Evolutionary conservation across 2,113 vertebrate species (phyloP), one percentile per base, ranked within the genome.

Genomic region (Takifugu bimaculatus): DNA sequence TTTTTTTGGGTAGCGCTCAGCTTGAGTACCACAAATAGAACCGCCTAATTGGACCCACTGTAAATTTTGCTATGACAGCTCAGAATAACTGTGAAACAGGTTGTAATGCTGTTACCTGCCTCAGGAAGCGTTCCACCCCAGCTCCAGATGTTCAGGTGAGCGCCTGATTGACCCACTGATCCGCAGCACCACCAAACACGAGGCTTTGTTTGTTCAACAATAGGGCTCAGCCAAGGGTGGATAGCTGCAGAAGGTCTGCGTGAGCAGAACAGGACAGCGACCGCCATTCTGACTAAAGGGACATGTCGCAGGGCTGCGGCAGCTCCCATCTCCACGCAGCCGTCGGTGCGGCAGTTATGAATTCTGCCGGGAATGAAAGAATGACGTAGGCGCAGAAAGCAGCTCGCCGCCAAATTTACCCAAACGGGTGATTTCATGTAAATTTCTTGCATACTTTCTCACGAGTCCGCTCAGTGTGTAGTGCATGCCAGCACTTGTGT

Each of bases 161-260:
- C 14, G 65, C 57, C 52, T n/a, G 51, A 76, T 72, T 50, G n/a
- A 60, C 54, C 63, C 68, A n/a, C 63, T 71, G 74, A 79, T 74
- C 75, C 13, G 1, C 69, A 71, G 57, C 66, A 66, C 60, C 59
- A 26, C 42, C 51, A 48, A 68, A 80, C 58, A 74, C 75, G 77
- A 76, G 55, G 60, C 75, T 80, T 56, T 78, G 82, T 88, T 87
- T 86, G 79, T 82, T 80, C 79, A 85, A 83, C 80, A 82, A 81
- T 69, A 72, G 44, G 42, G 54, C 66, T 73, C 70, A 76, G 66
- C 65, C 78, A 59, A 69, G 77, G 82, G 79, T 79, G 72, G 84
- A 73, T 54, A 57, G 80, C 85, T 68, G 57, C 65, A 78, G 67
- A 63, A 74, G 55, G 66, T 58, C 70, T 73, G 66, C 67, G 68